Conservation (phyloP, 2,797 vertebrate genomes). For the Spinus olivaceus region DNA sequence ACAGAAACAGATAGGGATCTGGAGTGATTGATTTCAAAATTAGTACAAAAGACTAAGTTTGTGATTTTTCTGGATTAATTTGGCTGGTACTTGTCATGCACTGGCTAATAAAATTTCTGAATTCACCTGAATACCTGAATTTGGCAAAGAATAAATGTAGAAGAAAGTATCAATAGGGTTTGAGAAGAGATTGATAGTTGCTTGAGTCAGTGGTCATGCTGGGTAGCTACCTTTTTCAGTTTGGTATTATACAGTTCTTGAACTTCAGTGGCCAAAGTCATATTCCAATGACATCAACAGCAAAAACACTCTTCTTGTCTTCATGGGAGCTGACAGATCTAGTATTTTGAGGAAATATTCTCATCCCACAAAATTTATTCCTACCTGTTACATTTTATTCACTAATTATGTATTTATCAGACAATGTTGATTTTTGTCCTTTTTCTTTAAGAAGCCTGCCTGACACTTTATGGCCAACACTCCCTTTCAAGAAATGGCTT, state of each 20-base stretch:
- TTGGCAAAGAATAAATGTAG: neutral
- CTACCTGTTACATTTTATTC: neutral
- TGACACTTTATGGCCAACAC: neutral
- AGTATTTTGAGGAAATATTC: slow-evolving; percentile 9
- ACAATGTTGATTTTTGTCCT: slow-evolving; percentile 25
- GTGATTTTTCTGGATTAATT: neutral
- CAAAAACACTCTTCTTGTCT: neutral
- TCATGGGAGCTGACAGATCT: neutral
- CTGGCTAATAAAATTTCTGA: neutral
- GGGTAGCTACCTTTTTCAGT: neutral
- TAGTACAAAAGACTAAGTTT: neutral
- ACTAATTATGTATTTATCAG: slow-evolving; percentile 56
- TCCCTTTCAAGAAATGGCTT: slow-evolving; percentile 24
- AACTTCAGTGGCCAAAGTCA: neutral
- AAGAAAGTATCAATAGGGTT: neutral
- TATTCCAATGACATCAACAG: neutral
- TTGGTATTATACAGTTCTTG: neutral
- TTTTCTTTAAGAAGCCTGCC: slow-evolving; percentile 30
- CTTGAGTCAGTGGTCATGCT: neutral
- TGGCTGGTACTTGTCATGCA: neutral
- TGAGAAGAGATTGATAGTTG: neutral
- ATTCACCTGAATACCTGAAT: neutral
- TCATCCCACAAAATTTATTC: slow-evolving; percentile 48
- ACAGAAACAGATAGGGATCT: neutral
- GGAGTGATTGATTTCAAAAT: neutral